Evolutionary conservation across 2,113 vertebrate genomes (phyloP), one percentile per base, ranked within the genome.

Genomic region (Thunnus thynnus): DNA sequence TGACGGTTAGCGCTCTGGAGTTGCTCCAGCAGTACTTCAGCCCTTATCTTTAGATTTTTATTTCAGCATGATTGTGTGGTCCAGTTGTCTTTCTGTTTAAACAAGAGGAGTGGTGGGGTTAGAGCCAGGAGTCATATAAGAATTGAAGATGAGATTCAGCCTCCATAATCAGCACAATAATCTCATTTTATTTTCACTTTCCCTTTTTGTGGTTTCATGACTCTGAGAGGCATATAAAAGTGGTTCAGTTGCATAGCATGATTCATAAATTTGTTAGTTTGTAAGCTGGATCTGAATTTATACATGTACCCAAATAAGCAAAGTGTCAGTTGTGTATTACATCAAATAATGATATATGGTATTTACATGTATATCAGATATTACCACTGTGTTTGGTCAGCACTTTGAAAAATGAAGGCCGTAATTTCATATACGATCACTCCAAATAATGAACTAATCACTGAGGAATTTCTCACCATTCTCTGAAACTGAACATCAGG

Each of bases 21-120:
- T 52, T 22, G 30, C 72, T 78, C 55, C 62, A 83, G 56, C 41
- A 72, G 17, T 50, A 58, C 44, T 61, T 55, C 1, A 47, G 68
- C 16, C 17, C 17, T 63, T 72, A 76, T 64, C 55, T 32, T 56
- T 0, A 58, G 25, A 13, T 57, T 72, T 68, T 70, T 48, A n/a
- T 32, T 72, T 61, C 20, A 64, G 20, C 41, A 41, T 16, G 2
- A 72, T 32, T 18, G 14, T 47, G 48, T 32, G 41, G 46, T 44
- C 22, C 30, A 36, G 46, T n/a, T 32, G 25, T 32, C 18, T 67
- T 30, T 14, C 67, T 68, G 55, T 78, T 76, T 17, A 71, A 71
- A 70, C 2, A 74, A 66, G n/a, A 13, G 25, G 13, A 57, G 65
- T 14, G 52, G 67, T 57, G 27, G 9, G 47, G 32, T 71, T 65